These are phyloP conservation scores for Onychostruthus taczanowskii DNA, from an alignment of 2,113 vertebrate species.

Conservation along the genomic window DNA sequence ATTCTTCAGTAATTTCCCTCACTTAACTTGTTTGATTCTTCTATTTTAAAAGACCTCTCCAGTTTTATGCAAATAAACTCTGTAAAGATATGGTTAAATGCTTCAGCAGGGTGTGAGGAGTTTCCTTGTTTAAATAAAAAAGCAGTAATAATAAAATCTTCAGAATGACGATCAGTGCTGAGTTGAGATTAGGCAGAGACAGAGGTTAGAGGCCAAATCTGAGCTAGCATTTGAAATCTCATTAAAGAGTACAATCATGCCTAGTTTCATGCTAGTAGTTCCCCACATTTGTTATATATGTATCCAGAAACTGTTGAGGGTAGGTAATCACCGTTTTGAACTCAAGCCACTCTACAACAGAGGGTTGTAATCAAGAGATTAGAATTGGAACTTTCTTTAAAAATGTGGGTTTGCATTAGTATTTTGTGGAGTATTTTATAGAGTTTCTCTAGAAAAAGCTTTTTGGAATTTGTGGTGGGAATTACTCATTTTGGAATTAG, in stretches of 20 bases:
- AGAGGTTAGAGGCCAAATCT: neutral
- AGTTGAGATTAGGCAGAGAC: neutral
- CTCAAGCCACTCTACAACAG: neutral
- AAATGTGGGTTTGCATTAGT: neutral
- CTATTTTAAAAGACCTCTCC: neutral
- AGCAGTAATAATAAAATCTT: neutral
- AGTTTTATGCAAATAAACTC: neutral
- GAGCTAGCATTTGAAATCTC: neutral
- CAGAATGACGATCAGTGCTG: neutral
- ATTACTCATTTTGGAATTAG: neutral
- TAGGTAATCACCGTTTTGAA: neutral
- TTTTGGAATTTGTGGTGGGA: neutral
- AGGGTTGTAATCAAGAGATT: neutral
- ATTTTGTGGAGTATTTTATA: neutral
- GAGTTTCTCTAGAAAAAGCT: neutral
- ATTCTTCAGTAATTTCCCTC: neutral
- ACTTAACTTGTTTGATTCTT: neutral
- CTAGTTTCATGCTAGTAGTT: neutral
- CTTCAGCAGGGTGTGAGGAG: neutral
- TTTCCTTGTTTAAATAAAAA: neutral
- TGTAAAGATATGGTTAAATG: neutral
- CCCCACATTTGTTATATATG: neutral
- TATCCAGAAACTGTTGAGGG: fast-evolving
- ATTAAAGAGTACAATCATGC: neutral
- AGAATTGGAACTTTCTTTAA: neutral